Evolutionary conservation across 1,140 invertebrate genomes (phyloP), one percentile per base, ranked within the genome.

Genomic region (Cydia pomonella): DNA sequence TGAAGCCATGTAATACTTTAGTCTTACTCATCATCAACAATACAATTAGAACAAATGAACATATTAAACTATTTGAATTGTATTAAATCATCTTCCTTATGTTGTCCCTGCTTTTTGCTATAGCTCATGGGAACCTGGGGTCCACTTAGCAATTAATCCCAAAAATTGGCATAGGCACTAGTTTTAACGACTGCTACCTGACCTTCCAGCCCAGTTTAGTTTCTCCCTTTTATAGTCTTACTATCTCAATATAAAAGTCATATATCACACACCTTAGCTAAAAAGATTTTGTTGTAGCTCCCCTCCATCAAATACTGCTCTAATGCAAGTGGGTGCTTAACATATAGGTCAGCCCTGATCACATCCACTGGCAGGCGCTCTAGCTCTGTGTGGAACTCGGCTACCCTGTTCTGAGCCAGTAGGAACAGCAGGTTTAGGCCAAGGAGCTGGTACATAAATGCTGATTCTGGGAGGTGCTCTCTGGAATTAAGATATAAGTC

Each of bases 251-350:
- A 50, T 73, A 23, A 29, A n/a, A 73, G 21, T 53, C 2, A 16
- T 41, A 41, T 18, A 50, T 66, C 47, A 74, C 44, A 44, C 73
- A 94, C 94, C 87, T 95, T 94, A 27, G 94, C 94, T 75, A 94
- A 91, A 80, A 95, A 95, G 62, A 95, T 94, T 93, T 99, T 99
- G 90, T 99, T 99, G 87, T 99, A 99, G 76, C 97, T 98, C 33
- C 99, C 99, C 93, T 99, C 99, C 98, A 99, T 99, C 59, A 99
- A 94, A 93, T 98, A 99, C 87, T 99, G 99, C 86, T 99, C 99
- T 79, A 99, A 94, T 41, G 97, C 98, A 0, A 99, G 94, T 0
- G 99, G 98, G 90, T 99, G 98, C 78, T 96, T 95, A 44, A 99
- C 99, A 90, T 99, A 99, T 72, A 98, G 95, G 89, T 99, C 99